A percentile compares a stretch with the other conserved stretches of the same genome.
Evolutionary conservation across 2,797 vertebrate genomes (phyloP).

Genomic region (Alauda arvensis): DNA sequence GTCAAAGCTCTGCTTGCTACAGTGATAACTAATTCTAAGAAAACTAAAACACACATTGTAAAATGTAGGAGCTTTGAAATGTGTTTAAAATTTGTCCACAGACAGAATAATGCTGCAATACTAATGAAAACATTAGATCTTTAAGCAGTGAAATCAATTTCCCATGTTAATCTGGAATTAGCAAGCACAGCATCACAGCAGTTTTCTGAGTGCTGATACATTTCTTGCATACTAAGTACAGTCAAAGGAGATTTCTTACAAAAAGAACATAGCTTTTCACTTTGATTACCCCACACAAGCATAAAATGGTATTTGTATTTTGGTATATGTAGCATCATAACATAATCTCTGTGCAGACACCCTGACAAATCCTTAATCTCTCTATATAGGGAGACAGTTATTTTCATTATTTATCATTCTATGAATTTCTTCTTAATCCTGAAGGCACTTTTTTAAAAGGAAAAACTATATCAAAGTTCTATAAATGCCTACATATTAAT

Average conservation of each 20-base stretch:
- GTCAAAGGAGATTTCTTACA: slow-evolving; percentile 17
- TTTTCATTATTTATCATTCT: background rate
- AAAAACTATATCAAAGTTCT: background rate
- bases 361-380: background rate
- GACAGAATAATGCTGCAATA: background rate
- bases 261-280: slow-evolving; percentile 23
- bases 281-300: slow-evolving; percentile 9
- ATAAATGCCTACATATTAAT: background rate
- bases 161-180: slow-evolving; percentile 40
- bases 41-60: slow-evolving; percentile 11
- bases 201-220: slow-evolving; percentile 44
- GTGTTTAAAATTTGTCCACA: slow-evolving; percentile 10
- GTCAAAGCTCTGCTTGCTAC: background rate
- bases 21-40: slow-evolving; percentile 3
- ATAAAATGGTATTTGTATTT: slow-evolving; percentile 7
- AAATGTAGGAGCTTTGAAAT: background rate
- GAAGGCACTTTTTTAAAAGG: background rate
- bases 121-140: slow-evolving; percentile 39
- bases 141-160: slow-evolving; percentile 48
- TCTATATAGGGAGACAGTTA: background rate
- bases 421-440: background rate
- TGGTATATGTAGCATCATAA: background rate
- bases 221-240: slow-evolving; percentile 64
- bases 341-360: background rate
- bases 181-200: slow-evolving; percentile 59